Percentiles rank a stretch among this genome's conserved stretches.
phyloP scores from a whole-genome alignment of 2,113 vertebrate species.

The Cichladusa arquata region DNA sequence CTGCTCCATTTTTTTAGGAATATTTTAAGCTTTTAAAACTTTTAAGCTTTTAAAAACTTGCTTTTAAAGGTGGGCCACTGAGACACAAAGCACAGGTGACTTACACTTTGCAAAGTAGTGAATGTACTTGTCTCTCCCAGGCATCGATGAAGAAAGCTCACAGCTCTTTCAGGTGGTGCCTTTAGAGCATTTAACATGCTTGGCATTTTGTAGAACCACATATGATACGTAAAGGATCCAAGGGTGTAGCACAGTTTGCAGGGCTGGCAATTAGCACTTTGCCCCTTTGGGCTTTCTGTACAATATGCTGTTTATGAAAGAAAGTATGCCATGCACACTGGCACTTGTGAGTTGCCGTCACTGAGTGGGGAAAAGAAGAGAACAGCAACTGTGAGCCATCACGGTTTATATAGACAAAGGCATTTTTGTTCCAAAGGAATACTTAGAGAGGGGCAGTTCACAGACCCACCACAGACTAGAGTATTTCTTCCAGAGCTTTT shows the following conservation, averaged over 20 bases:
- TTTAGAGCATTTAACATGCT: not conserved
- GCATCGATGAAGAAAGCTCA: not conserved
- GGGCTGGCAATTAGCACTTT: not conserved
- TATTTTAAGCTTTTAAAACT: not conserved
- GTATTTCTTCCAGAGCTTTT: not conserved
- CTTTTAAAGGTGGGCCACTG: not conserved
- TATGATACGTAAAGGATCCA: not conserved
- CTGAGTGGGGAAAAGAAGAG: not conserved
- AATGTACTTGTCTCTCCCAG: not conserved
- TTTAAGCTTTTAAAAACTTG: not conserved
- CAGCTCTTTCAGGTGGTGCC: not conserved
- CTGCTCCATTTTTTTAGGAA: not conserved
- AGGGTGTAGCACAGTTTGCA: not conserved
- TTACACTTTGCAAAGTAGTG: not conserved
- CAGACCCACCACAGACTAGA: not conserved
- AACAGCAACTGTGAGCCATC: not conserved
- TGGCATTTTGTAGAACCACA: not conserved
- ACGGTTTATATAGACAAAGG: not conserved
- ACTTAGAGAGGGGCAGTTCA: not conserved
- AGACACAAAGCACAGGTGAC: not conserved
- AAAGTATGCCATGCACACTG: not conserved
- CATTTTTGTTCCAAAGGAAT: not conserved
- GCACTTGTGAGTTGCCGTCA: not conserved
- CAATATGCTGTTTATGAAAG: not conserved
- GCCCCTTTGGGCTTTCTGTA: not conserved